Conservation (phyloP, 2,113 vertebrate species). For the Eurypyga helias region DNA sequence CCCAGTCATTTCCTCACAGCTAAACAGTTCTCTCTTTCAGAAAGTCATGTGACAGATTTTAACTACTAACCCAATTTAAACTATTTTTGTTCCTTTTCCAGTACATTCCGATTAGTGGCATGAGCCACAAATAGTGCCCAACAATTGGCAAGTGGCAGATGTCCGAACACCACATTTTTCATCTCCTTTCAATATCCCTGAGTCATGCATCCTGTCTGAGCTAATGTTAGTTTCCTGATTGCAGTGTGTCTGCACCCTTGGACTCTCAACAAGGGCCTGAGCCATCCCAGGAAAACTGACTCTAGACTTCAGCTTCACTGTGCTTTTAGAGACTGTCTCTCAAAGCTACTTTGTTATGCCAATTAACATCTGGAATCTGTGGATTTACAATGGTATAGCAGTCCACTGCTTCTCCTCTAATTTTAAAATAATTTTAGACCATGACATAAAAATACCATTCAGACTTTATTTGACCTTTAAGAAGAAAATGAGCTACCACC, state of each 20-base stretch:
- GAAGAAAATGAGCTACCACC: neutral
- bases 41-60: conserved; percentile 45
- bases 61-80: conserved; percentile 44
- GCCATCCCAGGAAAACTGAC: neutral
- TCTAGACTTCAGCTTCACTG: neutral
- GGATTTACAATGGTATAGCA: neutral
- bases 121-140: conserved; percentile 28
- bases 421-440: neutral
- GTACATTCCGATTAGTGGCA: neutral
- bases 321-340: neutral
- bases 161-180: neutral
- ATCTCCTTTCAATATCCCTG: conserved; percentile 46
- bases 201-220: conserved; percentile 75
- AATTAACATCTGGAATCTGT: neutral
- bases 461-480: neutral
- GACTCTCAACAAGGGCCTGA: neutral
- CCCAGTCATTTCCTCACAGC: neutral
- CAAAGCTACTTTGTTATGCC: neutral
- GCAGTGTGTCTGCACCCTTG: conserved; percentile 35
- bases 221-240: conserved; percentile 67
- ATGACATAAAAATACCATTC: neutral
- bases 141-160: conserved; percentile 4
- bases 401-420: neutral
- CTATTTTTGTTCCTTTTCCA: conserved; percentile 67
- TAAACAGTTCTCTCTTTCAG: conserved; percentile 24